A percentile compares a stretch with the other conserved stretches of the same genome.
Evolutionary conservation across 2,888 invertebrate genomes (phyloP).

Genomic region (Papilio gigon): DNA sequence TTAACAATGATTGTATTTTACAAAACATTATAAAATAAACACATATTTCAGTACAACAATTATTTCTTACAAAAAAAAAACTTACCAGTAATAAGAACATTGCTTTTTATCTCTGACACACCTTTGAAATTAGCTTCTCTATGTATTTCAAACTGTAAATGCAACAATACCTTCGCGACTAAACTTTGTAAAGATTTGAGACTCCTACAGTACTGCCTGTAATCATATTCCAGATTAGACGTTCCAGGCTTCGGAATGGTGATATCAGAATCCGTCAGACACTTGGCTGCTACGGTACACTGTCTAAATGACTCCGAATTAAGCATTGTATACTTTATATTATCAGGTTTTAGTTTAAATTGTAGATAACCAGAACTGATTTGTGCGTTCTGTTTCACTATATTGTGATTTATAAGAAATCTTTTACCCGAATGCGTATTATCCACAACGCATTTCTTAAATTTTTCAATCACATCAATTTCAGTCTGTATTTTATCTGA

Average conservation of each 20-base stretch:
- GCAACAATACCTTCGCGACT: constrained; percentile 61
- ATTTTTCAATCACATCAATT: constrained; percentile 68
- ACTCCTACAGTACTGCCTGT: constrained; percentile 74
- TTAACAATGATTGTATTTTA: too few species aligned
- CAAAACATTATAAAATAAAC: too few species aligned
- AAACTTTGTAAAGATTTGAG: constrained; percentile 77
- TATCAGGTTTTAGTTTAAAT: constrained; percentile 74
- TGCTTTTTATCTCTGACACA: constrained; percentile 73
- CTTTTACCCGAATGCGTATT: constrained; percentile 74
- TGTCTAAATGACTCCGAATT: constrained; percentile 79
- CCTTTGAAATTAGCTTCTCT: constrained; percentile 71
- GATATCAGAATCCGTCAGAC: constrained; percentile 62
- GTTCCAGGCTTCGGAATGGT: constrained; percentile 54
- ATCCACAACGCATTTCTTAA: constrained; percentile 79
- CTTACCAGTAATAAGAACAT: constrained; percentile 74
- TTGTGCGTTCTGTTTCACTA: constrained; percentile 72
- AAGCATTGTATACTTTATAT: constrained; percentile 74
- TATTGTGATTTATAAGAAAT: constrained; percentile 81
- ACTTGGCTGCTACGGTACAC: constrained; percentile 73
- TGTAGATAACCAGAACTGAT: constrained; percentile 67
- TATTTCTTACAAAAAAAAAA: too few species aligned
- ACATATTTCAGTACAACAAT: too few species aligned
- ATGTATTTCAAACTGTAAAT: constrained; percentile 72
- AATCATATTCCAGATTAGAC: constrained; percentile 68
- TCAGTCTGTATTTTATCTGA: constrained; percentile 63